Base-by-base conservation (phyloP, 2,888 invertebrate genomes). In the Nycteola revayana region DNA sequence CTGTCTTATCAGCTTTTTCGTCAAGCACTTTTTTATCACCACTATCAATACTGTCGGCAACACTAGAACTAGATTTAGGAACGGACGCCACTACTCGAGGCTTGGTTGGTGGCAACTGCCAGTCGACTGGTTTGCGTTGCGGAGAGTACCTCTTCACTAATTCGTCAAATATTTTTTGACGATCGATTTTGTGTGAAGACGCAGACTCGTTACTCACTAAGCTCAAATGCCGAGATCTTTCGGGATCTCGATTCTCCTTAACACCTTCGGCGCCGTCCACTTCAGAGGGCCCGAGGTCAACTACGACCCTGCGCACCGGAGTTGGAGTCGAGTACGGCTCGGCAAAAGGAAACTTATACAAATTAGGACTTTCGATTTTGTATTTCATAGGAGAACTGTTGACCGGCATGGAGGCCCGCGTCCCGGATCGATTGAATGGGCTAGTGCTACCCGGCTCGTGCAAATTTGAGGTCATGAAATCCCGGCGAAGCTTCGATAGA, bases 331-430 rank as follows among this genome's bases (percentile, higher is more conserved):
- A 59, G 41, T 83, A 89, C 17, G 88, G 89, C 45, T 89, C 89
- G 26, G 88, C 87, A 50, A 89, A 89, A 10, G 89, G 88, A 43
- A 89, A 89, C 65, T 89, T 89, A 59, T 78, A 83, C 43, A 88
- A 61, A 57, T 84, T 89, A 9, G 85, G 84, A 53, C 84, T 86
- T 58, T 83, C 85, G 44, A 85, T 80, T 66, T 86, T 88, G 60
- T 87, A 88, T 45, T 66, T 81, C 21, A 71, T 51, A 9, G 76
- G 68, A 6, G 75, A 64, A 42, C 69, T 75, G 42, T 75, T 74
- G 9, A 64, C 72, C 7, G 87, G 88, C 57, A 88, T 65, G 1
- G 88, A 86, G 9, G 87, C 78, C 25, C 88, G 74, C 9, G 70
- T 70, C 7, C 86, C 86, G 28, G 69, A 65, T 26, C 88, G 75